Base-by-base conservation (phyloP, 2,888 invertebrate genomes). In the Cynaeus angustus region DNA sequence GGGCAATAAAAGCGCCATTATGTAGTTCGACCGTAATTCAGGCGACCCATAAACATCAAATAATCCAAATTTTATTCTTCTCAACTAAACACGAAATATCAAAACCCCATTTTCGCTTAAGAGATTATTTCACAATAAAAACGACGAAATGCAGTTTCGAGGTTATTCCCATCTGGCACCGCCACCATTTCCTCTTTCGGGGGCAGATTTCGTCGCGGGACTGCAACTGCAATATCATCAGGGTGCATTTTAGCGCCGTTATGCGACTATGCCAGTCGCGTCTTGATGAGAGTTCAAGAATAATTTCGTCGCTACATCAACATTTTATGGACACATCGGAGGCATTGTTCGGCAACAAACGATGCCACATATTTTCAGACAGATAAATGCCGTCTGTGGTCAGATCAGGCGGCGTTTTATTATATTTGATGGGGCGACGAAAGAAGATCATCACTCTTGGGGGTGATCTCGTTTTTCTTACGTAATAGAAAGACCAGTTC, bases 321-420 rank as follows among this genome's bases (percentile, higher is more conserved):
- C 73, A 71, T 71, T 73, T 62, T 72, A 74, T 74, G 70, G 69
- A 71, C 69, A 68, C 72, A 72, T 64, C 45, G 55, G 16, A 56
- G 41, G 70, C 68, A 74, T 72, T 74, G 72, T 74, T 73, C 70
- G 28, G 58, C 46, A 52, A 64, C 66, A 64, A 69, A 69, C 66
- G 66, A 65, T 46, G 68, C 64, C 71, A 70, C 70, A 75, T 72
- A 73, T 70, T 73, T 73, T 55, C 68, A 41, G 53, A 55, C 70
- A 72, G 72, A 74, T 74, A 73, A 80, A 80, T 79, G 78, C 77
- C 75, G 78, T 76, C 77, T 72, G 50, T 53, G 66, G 76, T 75
- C 73, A 76, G 75, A 78, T 76, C 75, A 61, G 72, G 50, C 74
- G 76, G 72, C 75, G 70, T 79, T 80, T 80, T 80, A 79, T 80